Evolutionary conservation across 53 echinoderm and acorn worm genomes (phyloP).

Genomic region (Mesocentrotus franciscanus): DNA sequence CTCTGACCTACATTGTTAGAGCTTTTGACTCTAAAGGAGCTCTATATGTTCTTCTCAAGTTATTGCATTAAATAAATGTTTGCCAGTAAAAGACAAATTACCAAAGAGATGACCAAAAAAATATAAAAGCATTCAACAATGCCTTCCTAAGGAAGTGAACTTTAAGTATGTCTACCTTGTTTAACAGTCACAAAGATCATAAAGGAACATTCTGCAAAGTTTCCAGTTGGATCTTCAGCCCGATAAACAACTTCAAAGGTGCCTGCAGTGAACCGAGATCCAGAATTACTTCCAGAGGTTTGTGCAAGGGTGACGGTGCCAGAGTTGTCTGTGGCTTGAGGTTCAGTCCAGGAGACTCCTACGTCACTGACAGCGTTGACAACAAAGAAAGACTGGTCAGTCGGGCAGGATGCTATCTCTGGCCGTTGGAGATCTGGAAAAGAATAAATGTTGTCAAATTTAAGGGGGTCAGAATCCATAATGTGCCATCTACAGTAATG

Average conservation of each 20-base stretch:
- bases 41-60: neutral
- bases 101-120: neutral
- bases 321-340: constrained; percentile 52
- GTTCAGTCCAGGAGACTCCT: constrained; percentile 16
- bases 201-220: constrained; percentile 53
- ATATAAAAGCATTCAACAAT: neutral
- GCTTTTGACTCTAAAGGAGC: neutral
- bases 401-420: constrained; percentile 13
- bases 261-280: constrained; percentile 25
- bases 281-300: neutral
- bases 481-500: neutral
- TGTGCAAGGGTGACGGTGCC: constrained; percentile 34
- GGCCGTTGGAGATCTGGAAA: constrained; percentile 51
- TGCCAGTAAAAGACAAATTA: neutral
- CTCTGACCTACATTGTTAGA: neutral
- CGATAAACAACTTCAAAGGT: neutral
- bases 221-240: constrained; percentile 49
- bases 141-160: neutral
- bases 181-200: constrained; percentile 37
- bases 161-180: neutral
- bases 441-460: neutral
- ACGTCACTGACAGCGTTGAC: constrained; percentile 17
- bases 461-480: neutral
- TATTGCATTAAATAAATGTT: neutral
- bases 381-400: constrained; percentile 53